These are phyloP conservation scores for Lamprotornis superbus DNA, from an alignment of 2,113 vertebrate genomes.

Conservation along the genomic window DNA sequence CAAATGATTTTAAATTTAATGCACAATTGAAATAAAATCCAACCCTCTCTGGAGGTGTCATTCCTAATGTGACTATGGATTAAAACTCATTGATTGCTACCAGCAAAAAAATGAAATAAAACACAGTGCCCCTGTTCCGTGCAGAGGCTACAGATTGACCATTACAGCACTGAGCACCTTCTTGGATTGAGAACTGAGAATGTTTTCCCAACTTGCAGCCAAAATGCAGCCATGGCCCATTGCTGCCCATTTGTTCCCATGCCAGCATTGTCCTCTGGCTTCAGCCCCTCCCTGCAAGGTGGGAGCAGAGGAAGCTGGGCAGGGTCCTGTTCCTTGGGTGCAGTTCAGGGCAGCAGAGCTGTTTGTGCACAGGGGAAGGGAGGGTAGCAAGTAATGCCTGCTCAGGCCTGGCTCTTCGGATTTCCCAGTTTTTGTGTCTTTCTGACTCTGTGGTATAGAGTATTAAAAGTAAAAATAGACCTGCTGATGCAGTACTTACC, in stretches of 20 bases:
- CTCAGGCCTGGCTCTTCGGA: neutral
- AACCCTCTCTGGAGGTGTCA: rapidly evolving
- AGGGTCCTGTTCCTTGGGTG: neutral
- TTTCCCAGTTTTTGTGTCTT: neutral
- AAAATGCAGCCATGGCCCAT: neutral
- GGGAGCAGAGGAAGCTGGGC: neutral
- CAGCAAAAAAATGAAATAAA: neutral
- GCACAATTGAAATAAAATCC: neutral
- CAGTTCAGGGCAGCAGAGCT: neutral
- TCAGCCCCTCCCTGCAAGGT: conserved; percentile 6
- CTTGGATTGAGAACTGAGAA: rapidly evolving
- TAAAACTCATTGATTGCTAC: neutral
- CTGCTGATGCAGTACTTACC: neutral
- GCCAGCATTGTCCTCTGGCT: conserved; percentile 32
- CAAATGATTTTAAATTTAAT: neutral
- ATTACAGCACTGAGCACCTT: rapidly evolving
- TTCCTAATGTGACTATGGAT: neutral
- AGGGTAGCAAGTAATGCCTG: neutral
- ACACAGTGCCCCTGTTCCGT: rapidly evolving
- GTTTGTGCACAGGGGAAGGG: rapidly evolving
- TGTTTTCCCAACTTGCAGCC: neutral
- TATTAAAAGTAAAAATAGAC: neutral
- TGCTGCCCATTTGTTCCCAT: neutral
- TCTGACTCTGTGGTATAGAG: neutral
- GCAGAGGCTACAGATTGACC: neutral